A percentile compares a stretch with the other conserved stretches of the same genome.
These are phyloP conservation scores for Drosophila auraria DNA, from an alignment of 1,140 invertebrate genomes.

Conservation along the genomic window DNA sequence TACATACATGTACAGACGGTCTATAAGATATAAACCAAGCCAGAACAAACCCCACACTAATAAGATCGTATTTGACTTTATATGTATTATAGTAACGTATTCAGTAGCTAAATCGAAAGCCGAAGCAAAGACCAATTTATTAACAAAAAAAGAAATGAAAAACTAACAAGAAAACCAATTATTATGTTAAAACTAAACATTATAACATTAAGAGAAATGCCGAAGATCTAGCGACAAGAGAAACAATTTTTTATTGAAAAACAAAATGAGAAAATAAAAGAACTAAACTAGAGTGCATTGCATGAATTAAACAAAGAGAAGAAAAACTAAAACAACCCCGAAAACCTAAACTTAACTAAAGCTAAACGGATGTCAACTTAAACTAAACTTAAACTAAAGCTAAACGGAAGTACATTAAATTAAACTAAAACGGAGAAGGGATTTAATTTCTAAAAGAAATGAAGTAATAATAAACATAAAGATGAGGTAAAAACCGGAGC, in stretches of 20 bases:
- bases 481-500: neutral
- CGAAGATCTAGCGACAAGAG: conserved; percentile 6
- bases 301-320: conserved; percentile 56
- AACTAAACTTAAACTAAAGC: conserved; percentile 44
- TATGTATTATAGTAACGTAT: conserved; percentile 80
- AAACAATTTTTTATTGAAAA: conserved; percentile 74
- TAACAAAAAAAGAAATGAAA: conserved; percentile 52
- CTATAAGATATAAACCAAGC: conserved; percentile 46
- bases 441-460: conserved; percentile 68
- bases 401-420: conserved; percentile 41
- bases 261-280: conserved; percentile 1
- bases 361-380: conserved; percentile 45
- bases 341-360: conserved; percentile 37
- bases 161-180: conserved; percentile 45
- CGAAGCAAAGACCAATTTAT: conserved; percentile 84
- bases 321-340: conserved; percentile 30
- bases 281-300: conserved; percentile 63
- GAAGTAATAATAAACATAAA: conserved; percentile 29
- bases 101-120: conserved; percentile 73
- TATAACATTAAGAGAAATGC: conserved; percentile 21
- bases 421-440: conserved; percentile 28
- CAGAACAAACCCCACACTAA: conserved; percentile 38
- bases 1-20: conserved; percentile 62
- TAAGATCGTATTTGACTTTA: conserved; percentile 81
- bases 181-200: conserved; percentile 78